These are phyloP conservation scores for Dryoscopus gambensis DNA, from an alignment of 2,113 vertebrate species.

Conservation along the genomic window DNA sequence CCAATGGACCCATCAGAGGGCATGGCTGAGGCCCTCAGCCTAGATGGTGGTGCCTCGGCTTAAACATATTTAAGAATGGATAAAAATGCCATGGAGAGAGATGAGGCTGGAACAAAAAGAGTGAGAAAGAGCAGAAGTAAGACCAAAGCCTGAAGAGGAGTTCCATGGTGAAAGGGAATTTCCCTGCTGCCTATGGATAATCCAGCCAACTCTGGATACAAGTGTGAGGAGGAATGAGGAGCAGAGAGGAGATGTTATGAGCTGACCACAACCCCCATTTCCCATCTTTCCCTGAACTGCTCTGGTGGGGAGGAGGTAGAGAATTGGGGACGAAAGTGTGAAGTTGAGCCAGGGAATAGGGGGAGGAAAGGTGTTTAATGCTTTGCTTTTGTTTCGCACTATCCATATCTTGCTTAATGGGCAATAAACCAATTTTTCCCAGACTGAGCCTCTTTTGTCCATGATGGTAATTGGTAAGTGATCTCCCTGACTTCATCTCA, in stretches of 20 bases:
- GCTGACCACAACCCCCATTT: background rate
- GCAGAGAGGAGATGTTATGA: background rate
- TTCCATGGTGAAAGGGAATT: background rate
- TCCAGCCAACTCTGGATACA: background rate
- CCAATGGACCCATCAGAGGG: too few species aligned
- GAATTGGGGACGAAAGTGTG: background rate
- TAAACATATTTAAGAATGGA: background rate
- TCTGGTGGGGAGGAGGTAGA: background rate
- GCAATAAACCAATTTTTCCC: background rate
- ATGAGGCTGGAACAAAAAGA: background rate
- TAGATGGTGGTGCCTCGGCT: accelerated
- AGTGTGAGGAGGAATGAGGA: background rate
- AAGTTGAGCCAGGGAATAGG: background rate
- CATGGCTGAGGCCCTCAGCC: background rate
- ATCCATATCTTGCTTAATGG: background rate
- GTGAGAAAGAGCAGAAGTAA: background rate
- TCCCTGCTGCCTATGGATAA: background rate
- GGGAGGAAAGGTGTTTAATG: background rate
- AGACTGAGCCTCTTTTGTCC: background rate
- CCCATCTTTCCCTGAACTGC: accelerated
- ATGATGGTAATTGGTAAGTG: background rate
- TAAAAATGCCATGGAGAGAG: background rate
- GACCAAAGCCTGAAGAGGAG: background rate
- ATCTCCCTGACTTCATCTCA: background rate
- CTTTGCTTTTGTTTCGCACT: background rate